phyloP scores from a whole-genome alignment of 2,797 vertebrate species.

The Cheirogaleus major region DNA sequence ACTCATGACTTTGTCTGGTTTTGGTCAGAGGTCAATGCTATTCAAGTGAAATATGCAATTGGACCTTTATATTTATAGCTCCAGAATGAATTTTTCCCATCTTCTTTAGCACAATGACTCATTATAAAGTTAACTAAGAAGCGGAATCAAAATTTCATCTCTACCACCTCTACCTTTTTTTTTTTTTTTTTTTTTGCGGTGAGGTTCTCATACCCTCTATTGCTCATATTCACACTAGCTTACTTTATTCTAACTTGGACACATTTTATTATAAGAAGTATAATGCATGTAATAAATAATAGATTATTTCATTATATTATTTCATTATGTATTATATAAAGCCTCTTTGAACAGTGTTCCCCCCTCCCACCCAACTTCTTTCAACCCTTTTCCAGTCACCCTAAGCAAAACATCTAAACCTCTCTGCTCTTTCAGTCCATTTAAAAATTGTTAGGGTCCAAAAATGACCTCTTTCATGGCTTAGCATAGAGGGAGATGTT shows the following conservation, averaged over 20 bases:
- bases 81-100: constrained; percentile 18
- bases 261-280: constrained; percentile 27
- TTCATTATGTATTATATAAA: constrained; percentile 14
- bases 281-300: constrained; percentile 7
- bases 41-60: constrained; percentile 41
- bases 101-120: background rate
- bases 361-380: background rate
- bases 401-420: background rate
- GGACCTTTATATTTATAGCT: background rate
- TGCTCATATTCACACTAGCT: constrained; percentile 9
- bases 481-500: constrained; percentile 22
- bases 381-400: constrained; percentile 25
- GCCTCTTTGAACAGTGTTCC: background rate
- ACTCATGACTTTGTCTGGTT: constrained; percentile 68
- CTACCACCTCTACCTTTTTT: background rate
- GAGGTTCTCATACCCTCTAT: background rate
- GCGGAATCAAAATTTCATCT: constrained; percentile 47
- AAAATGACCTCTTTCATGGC: constrained; percentile 22
- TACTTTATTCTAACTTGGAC: constrained; percentile 28
- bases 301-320: constrained; percentile 25
- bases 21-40: constrained; percentile 1
- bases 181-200: background rate
- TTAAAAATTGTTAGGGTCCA: constrained; percentile 26
- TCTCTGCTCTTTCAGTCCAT: background rate
- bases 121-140: background rate